Conservation (phyloP, 1,140 invertebrate species). For the Pteromalus puparum region DNA sequence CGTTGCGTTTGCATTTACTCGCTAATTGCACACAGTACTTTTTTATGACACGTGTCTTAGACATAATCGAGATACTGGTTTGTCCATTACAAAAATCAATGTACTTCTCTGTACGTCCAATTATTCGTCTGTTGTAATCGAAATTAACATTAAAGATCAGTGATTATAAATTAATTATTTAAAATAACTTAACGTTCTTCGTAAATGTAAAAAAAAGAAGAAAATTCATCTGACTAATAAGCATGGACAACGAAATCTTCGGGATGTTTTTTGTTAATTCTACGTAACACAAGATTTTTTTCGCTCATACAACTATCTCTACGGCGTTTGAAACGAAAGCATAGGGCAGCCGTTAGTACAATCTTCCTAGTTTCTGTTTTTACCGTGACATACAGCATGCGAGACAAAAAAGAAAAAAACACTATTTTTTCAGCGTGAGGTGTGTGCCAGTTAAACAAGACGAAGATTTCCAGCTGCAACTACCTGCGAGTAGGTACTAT, state of each 20-base stretch:
- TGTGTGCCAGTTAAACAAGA: slow-evolving; percentile 43
- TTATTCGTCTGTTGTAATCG: slow-evolving; percentile 27
- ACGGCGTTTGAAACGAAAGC: slow-evolving; percentile 42
- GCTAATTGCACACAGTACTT: slow-evolving; percentile 40
- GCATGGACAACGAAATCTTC: slow-evolving; percentile 33
- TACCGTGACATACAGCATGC: neutral
- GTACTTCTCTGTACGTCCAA: slow-evolving; percentile 24
- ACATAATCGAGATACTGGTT: slow-evolving; percentile 42
- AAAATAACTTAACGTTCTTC: slow-evolving; percentile 36
- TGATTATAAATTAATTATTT: slow-evolving; percentile 25
- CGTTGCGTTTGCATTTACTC: slow-evolving; percentile 45
- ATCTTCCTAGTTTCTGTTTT: slow-evolving; percentile 25
- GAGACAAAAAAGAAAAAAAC: slow-evolving; percentile 2
- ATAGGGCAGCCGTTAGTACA: slow-evolving; percentile 36
- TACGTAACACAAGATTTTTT: slow-evolving; percentile 47
- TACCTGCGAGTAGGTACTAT: slow-evolving; percentile 44
- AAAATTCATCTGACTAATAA: slow-evolving; percentile 41
- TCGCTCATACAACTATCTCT: neutral
- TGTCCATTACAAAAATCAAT: slow-evolving; percentile 48
- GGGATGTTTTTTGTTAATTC: slow-evolving; percentile 23
- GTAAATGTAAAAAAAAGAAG: slow-evolving; percentile 42
- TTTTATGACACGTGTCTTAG: slow-evolving; percentile 46
- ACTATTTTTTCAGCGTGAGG: slow-evolving; percentile 22
- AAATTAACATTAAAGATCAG: slow-evolving; percentile 30
- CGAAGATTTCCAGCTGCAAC: slow-evolving; percentile 34